These are phyloP conservation scores for Buceros bicornis DNA, from an alignment of 2,797 vertebrate genomes.

Conservation along the genomic window DNA sequence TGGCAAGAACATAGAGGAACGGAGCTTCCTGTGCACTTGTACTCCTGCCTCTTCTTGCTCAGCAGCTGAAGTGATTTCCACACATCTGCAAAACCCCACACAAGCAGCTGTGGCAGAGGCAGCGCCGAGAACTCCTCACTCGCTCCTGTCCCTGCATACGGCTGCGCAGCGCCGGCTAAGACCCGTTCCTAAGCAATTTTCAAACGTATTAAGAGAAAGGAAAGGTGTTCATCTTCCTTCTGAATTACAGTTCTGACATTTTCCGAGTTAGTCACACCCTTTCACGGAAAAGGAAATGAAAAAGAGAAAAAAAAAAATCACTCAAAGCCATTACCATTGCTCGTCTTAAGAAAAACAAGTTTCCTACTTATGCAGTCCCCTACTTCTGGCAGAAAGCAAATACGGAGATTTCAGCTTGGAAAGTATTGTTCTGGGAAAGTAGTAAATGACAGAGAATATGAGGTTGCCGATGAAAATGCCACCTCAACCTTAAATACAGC, in stretches of 20 bases:
- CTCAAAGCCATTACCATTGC: not conserved
- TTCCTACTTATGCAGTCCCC: not conserved
- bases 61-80: not conserved
- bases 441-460: not conserved
- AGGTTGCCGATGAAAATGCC: conserved; percentile 15
- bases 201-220: not conserved
- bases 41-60: not conserved
- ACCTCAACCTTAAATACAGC: conserved; percentile 8
- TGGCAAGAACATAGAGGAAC: not conserved
- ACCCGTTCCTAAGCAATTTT: not conserved
- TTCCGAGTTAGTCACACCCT: not conserved
- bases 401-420: not conserved
- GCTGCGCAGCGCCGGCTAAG: not conserved
- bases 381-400: not conserved
- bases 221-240: not conserved
- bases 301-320: no score
- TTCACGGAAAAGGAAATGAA: not conserved
- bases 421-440: not conserved
- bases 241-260: not conserved
- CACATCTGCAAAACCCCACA: accelerated
- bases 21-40: not conserved
- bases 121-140: not conserved
- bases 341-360: not conserved
- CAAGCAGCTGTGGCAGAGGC: not conserved
- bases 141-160: accelerated